A percentile compares a stretch with the other conserved stretches of the same genome.
phyloP scores from a whole-genome alignment of 2,888 invertebrate species.

The Drosophila maculinotata region DNA sequence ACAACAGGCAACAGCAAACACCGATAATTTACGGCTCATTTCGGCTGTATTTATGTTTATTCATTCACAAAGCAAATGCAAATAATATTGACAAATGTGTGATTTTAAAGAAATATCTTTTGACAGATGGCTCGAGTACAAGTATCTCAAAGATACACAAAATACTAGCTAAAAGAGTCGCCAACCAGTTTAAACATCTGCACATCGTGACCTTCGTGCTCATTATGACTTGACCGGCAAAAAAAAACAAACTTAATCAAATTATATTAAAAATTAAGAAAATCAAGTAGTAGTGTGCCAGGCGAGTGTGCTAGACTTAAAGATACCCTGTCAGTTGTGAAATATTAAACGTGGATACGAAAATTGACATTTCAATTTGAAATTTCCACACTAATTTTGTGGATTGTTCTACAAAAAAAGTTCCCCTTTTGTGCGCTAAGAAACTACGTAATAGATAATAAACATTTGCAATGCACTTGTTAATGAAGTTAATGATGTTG shows the following conservation, averaged over 20 bases:
- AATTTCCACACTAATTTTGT: no score
- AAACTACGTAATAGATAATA: constrained; percentile 56
- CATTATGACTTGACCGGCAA: constrained; percentile 55
- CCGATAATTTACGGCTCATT: constrained; percentile 51
- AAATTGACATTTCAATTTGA: neutral
- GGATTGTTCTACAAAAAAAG: constrained; percentile 10
- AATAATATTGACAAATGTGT: constrained; percentile 62
- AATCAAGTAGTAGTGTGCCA: neutral
- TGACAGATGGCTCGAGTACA: constrained; percentile 43
- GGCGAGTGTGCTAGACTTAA: neutral
- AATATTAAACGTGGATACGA: neutral
- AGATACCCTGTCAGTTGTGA: constrained; percentile 1
- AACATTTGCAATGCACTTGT: constrained; percentile 65
- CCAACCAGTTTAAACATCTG: constrained; percentile 47
- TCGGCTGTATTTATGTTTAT: constrained; percentile 48
- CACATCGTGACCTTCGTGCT: constrained; percentile 67
- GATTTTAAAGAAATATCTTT: constrained; percentile 58
- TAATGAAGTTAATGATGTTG: constrained; percentile 73
- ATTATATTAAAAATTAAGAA: constrained; percentile 7
- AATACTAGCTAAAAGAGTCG: constrained; percentile 8
- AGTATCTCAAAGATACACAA: constrained; percentile 38
- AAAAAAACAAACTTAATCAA: constrained; percentile 38
- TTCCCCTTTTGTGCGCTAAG: constrained; percentile 18
- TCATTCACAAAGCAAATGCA: constrained; percentile 44
- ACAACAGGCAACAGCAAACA: constrained; percentile 12